These are phyloP conservation scores for Amblyteles armatorius DNA, from an alignment of 2,888 invertebrate species.

Conservation along the genomic window DNA sequence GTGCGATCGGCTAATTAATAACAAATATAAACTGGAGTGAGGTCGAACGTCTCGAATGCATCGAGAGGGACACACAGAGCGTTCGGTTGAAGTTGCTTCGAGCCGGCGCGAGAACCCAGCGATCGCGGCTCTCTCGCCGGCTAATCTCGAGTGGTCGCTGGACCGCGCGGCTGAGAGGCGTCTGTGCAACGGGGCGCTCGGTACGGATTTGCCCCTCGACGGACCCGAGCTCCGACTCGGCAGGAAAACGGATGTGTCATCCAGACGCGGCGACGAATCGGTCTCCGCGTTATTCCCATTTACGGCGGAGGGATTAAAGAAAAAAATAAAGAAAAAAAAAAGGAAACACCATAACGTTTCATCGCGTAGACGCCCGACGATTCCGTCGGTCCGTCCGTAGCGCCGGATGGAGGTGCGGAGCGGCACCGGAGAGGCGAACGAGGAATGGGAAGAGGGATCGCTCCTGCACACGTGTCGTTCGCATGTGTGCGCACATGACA, in stretches of 20 bases:
- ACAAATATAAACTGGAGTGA: constrained; percentile 68
- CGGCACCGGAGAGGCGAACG: constrained; percentile 12
- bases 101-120: neutral
- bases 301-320: constrained; percentile 63
- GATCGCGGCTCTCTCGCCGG: too few species aligned
- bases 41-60: constrained; percentile 52
- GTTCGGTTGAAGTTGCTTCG: too few species aligned
- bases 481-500: neutral
- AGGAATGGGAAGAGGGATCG: neutral
- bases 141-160: too few species aligned
- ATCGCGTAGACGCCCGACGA: constrained; percentile 14
- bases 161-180: constrained; percentile 1
- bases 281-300: constrained; percentile 75
- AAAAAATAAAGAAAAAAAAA: constrained; percentile 28
- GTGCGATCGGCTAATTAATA: constrained; percentile 64
- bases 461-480: constrained; percentile 1
- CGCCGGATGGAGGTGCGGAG: constrained; percentile 49
- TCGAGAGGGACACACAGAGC: neutral
- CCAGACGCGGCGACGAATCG: constrained; percentile 58
- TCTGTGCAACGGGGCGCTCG: constrained; percentile 9
- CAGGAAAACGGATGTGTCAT: constrained; percentile 68
- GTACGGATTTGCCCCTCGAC: constrained; percentile 5
- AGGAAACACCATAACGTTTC: constrained; percentile 29
- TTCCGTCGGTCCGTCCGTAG: constrained; percentile 18
- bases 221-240: constrained; percentile 3